Conservation (phyloP, 2,113 vertebrate species). For the Brachypodius melanocephalos region DNA sequence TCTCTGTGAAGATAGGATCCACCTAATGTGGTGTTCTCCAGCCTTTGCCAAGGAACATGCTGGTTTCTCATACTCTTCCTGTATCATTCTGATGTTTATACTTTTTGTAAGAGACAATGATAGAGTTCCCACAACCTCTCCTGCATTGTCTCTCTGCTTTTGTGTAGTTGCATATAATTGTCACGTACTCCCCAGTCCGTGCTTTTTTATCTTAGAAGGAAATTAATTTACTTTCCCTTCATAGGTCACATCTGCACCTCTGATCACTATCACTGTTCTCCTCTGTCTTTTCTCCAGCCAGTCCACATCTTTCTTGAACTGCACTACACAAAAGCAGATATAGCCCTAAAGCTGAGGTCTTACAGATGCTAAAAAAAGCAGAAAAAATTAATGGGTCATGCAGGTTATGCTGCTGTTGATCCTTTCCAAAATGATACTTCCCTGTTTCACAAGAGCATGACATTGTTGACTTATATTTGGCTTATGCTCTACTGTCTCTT, state of each 20-base stretch:
- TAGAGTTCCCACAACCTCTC: not conserved
- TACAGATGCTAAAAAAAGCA: not conserved
- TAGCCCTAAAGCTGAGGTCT: not conserved
- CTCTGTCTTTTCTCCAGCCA: not conserved
- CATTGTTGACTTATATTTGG: not conserved
- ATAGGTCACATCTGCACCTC: not conserved
- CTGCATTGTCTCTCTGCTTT: accelerated
- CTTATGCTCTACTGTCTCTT: not conserved
- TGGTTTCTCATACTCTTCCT: not conserved
- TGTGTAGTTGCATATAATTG: not conserved
- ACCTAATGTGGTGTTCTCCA: not conserved
- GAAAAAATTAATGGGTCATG: not conserved
- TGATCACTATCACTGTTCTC: not conserved
- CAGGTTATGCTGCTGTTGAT: not conserved
- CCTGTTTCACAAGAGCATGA: not conserved
- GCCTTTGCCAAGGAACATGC: not conserved
- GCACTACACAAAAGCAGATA: not conserved
- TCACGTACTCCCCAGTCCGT: accelerated
- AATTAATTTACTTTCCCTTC: not conserved
- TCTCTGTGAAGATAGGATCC: not conserved
- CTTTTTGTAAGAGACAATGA: not conserved
- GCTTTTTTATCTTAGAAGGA: not conserved
- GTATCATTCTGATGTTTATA: not conserved
- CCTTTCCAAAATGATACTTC: not conserved
- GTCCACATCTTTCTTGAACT: not conserved